These are phyloP conservation scores for Macaria liturata DNA, from an alignment of 2,888 invertebrate species.

Conservation along the genomic window DNA sequence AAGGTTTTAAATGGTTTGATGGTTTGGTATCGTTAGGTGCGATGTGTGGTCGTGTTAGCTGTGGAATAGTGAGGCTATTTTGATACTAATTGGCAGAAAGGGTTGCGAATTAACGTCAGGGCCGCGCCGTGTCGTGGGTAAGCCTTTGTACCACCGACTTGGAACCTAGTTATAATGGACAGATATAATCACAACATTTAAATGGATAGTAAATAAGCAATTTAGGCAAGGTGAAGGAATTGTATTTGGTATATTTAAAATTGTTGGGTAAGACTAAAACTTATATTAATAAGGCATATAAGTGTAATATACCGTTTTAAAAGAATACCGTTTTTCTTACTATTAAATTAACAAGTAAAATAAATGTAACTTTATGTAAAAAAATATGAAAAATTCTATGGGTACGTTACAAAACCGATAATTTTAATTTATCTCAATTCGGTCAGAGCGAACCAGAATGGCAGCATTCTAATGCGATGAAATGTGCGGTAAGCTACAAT, in stretches of 20 bases:
- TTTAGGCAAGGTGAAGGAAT: no score
- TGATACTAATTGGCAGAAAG: slow-evolving; percentile 83
- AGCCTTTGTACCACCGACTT: slow-evolving; percentile 59
- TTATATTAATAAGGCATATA: no score
- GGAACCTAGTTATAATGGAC: slow-evolving; percentile 30
- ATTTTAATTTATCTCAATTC: no score
- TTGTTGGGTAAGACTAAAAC: no score
- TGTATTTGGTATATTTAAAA: no score
- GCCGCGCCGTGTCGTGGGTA: slow-evolving; percentile 62
- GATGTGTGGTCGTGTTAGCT: slow-evolving; percentile 67
- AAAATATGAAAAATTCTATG: neutral
- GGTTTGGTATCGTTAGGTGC: slow-evolving; percentile 58
- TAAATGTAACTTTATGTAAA: neutral
- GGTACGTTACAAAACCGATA: neutral
- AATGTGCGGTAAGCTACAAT: neutral
- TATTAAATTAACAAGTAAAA: no score
- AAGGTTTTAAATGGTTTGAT: slow-evolving; percentile 44
- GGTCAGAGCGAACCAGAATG: no score
- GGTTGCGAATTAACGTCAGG: slow-evolving; percentile 82
- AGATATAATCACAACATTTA: slow-evolving; percentile 16
- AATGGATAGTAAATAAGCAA: neutral
- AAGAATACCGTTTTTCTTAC: no score
- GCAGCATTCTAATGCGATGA: no score
- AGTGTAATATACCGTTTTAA: no score
- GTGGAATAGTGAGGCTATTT: slow-evolving; percentile 82